These are phyloP conservation scores for Naja naja DNA, from an alignment of 2,113 vertebrate genomes.

Conservation along the genomic window DNA sequence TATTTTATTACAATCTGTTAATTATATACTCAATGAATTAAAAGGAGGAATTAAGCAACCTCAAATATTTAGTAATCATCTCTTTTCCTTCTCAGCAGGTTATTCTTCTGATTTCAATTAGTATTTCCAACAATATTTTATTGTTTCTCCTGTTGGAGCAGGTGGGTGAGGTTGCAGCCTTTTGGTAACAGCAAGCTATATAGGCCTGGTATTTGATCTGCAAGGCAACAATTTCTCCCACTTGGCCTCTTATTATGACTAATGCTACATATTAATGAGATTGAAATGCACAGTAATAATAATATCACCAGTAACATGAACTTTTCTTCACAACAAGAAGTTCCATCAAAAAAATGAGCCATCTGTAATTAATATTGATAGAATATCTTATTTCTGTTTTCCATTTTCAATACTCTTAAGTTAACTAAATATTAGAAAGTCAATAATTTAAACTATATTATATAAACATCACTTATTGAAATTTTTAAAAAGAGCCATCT, in stretches of 20 bases:
- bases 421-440: not conserved
- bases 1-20: slow-evolving; percentile 21
- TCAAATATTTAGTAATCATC: not conserved
- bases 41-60: slow-evolving; percentile 17
- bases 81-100: slow-evolving; percentile 29
- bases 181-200: slow-evolving; percentile 25
- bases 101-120: slow-evolving; percentile 29
- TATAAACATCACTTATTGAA: not conserved
- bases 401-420: not conserved
- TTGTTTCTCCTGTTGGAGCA: slow-evolving; percentile 61
- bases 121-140: slow-evolving; percentile 28
- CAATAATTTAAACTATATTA: not conserved
- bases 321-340: slow-evolving; percentile 33
- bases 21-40: slow-evolving; percentile 28
- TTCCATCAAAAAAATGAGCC: slow-evolving; percentile 15
- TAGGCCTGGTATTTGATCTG: slow-evolving; percentile 46
- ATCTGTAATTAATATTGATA: not conserved
- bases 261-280: slow-evolving; percentile 23
- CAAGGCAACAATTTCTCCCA: slow-evolving; percentile 21
- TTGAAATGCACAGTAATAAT: slow-evolving; percentile 15
- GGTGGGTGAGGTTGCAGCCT: slow-evolving; percentile 45
- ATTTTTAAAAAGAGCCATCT: not conserved
- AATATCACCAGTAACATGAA: not conserved
- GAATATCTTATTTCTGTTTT: not conserved
- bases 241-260: slow-evolving; percentile 36